Base-by-base conservation (phyloP, 1,140 invertebrate genomes). In the Mesaphorura yosii region DNA sequence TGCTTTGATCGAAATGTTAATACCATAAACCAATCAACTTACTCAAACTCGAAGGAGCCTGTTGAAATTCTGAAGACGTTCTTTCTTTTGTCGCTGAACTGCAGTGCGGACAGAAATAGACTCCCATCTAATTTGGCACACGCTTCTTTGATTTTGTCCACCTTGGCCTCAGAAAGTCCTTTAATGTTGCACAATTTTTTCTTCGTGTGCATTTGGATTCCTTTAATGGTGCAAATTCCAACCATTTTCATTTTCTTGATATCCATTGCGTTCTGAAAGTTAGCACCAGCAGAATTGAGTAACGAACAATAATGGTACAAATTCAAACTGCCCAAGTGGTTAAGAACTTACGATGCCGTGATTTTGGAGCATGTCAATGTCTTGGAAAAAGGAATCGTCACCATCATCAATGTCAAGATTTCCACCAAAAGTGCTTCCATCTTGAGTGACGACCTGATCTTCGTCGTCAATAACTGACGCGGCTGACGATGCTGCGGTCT, bases 141-240 rank as follows among this genome's bases (percentile, higher is more conserved):
- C 26, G 79, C 81, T 73, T 87, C 84, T 70, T 85, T 86, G 29
- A 88, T 86, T 73, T 86, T 86, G 57, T 85, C 82, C 54, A 88
- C 82, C 71, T 87, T 87, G 4, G 77, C 78, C 64, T 86, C 83
- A 28, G 82, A 84, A 60, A 87, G 78, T 17, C 83, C 84, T 74
- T 84, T 84, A 39, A 86, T 82, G 55, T 72, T 74, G 64, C 77
- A 76, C 25, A 87, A 66, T 66, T 78, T 83, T 65, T 83, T 84
- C 59, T 75, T 78, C 15, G 83, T 86, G 5, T 74, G 79, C 85
- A 88, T 88, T 65, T 84, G 81, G 44, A 88, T 72, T 6, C 85
- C 85, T 73, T 81, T 82, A 23, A 88, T 76, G 0, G 85, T 87
- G 64, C 83, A 86, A 62, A 87, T 85, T 55, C 85, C 85, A 39